Evolutionary conservation across 2,888 invertebrate species (phyloP).

Genomic region (Argyresthia goedartella): DNA sequence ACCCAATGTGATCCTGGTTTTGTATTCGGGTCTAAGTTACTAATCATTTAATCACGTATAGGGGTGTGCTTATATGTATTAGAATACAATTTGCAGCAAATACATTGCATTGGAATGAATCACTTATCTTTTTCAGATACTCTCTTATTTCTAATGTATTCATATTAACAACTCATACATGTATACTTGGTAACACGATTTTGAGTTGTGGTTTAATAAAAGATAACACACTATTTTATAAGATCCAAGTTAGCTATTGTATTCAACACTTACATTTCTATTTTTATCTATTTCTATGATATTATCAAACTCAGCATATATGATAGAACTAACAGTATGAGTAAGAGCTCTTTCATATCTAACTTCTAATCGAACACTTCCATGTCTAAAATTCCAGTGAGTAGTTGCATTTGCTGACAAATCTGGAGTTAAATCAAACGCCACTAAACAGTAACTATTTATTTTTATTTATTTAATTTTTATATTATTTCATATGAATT

Average conservation of each 20-base stretch:
- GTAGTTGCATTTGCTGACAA: not conserved
- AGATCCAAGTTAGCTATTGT: not conserved
- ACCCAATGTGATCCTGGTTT: conserved; percentile 10
- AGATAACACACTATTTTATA: not conserved
- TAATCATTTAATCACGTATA: conserved; percentile 8
- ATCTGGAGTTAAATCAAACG: not conserved
- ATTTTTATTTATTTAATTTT: too few species aligned
- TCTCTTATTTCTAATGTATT: not conserved
- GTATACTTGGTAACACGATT: not conserved
- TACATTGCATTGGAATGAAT: not conserved
- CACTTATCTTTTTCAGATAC: not conserved
- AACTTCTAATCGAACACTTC: not conserved
- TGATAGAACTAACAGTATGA: not conserved
- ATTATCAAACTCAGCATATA: not conserved
- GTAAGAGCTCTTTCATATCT: not conserved
- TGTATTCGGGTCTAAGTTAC: conserved; percentile 7
- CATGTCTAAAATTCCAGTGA: not conserved
- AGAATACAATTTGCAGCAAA: conserved; percentile 8
- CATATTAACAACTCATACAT: not conserved
- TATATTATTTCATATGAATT: too few species aligned
- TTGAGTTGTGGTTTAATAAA: not conserved
- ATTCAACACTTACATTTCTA: not conserved
- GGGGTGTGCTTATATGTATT: conserved; percentile 10
- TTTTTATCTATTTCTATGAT: not conserved
- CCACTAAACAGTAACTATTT: not conserved